Evolutionary conservation across 2,888 invertebrate genomes (phyloP).

Genomic region (Saturnia japonica): DNA sequence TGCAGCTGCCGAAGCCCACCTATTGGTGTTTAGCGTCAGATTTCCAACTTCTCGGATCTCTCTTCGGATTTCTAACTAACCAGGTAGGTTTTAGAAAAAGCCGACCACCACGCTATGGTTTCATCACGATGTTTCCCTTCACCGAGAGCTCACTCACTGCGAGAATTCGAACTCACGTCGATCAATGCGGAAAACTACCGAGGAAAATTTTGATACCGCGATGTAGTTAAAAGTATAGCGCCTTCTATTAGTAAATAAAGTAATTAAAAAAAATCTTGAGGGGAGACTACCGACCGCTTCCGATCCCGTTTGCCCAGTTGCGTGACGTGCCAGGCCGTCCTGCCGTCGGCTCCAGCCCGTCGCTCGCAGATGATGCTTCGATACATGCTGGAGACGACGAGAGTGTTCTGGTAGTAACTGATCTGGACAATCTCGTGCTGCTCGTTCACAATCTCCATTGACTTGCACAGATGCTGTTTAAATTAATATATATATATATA

Average conservation of each 20-base stretch:
- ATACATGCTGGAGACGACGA: constrained; percentile 92
- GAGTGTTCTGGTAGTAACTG: constrained; percentile 86
- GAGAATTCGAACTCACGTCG: no score
- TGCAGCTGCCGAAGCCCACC: no score
- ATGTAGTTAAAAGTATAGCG: not conserved
- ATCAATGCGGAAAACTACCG: no score
- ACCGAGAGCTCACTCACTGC: no score
- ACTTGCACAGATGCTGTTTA: constrained; percentile 90
- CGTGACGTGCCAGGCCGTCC: constrained; percentile 83
- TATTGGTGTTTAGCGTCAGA: no score
- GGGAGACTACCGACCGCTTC: constrained; percentile 82
- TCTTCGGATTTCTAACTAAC: no score
- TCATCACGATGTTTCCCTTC: no score
- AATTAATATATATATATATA: not conserved
- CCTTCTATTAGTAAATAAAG: not conserved
- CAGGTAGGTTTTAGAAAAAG: no score
- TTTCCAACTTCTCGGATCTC: no score
- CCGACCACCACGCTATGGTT: no score
- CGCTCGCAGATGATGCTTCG: constrained; percentile 90
- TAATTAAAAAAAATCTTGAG: not conserved
- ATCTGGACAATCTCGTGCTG: constrained; percentile 92
- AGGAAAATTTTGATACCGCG: not conserved
- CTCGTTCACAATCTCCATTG: constrained; percentile 91
- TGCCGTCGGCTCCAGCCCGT: constrained; percentile 60
- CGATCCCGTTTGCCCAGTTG: constrained; percentile 94